These are phyloP conservation scores for Trypoxylus dichotomus DNA, from an alignment of 1,140 invertebrate species.

Conservation along the genomic window DNA sequence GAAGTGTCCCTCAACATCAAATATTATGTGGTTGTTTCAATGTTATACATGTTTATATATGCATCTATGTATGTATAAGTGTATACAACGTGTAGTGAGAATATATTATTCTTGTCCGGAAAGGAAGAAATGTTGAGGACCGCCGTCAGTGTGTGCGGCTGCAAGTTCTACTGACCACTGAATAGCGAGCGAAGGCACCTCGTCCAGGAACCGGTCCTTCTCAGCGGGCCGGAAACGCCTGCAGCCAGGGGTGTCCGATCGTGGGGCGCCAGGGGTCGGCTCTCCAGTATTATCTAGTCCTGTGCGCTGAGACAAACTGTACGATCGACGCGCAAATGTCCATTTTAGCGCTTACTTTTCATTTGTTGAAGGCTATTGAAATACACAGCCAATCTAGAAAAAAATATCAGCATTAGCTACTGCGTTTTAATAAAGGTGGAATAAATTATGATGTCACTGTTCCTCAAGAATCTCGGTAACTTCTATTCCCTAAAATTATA, in stretches of 20 bases:
- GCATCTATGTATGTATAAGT: background rate
- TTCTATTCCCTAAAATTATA: no score
- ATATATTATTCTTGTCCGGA: background rate
- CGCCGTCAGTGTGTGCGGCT: slow-evolving; percentile 18
- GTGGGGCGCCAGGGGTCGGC: slow-evolving; percentile 44
- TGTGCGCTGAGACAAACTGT: slow-evolving; percentile 42
- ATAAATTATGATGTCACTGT: no score
- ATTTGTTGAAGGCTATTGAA: no score
- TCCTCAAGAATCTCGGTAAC: no score
- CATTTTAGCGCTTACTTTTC: background rate
- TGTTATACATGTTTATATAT: background rate
- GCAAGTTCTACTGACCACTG: background rate
- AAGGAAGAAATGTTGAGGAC: slow-evolving; percentile 14
- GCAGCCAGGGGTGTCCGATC: slow-evolving; percentile 29
- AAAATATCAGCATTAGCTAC: no score
- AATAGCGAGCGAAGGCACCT: slow-evolving; percentile 15
- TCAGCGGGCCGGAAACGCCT: slow-evolving; percentile 31
- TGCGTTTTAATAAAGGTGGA: no score
- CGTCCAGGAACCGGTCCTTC: slow-evolving; percentile 23
- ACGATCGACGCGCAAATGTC: slow-evolving; percentile 32
- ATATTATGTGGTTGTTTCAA: background rate
- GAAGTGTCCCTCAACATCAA: background rate
- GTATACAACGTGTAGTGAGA: background rate
- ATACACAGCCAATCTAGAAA: no score
- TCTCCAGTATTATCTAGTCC: slow-evolving; percentile 56